Evolutionary conservation across 2,113 vertebrate genomes (phyloP), one percentile per base, ranked within the genome.

Genomic region (Apteryx mantelli): DNA sequence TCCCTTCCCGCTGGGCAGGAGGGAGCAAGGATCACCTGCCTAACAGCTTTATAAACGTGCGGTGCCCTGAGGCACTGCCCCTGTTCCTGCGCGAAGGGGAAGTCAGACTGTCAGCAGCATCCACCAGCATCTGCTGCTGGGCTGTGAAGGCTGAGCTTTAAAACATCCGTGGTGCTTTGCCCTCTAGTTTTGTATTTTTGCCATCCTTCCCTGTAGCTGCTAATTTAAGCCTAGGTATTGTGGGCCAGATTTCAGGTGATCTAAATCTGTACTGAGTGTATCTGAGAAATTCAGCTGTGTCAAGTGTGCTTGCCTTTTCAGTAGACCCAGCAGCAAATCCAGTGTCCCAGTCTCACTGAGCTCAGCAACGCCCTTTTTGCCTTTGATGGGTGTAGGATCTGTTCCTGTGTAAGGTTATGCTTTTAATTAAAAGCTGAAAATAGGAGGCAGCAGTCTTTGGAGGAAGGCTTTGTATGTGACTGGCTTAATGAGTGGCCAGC

Each of bases 361-460:
- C 55, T 70, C 74, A 46, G 48, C 21, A 50, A 60, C 3, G 4
- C 64, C n/a, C 22, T 85, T 95, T 88, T 74, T 88, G 82, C 60
- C 71, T 94, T 64, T 80, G 64, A 91, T 46, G 44, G 46, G 82
- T 55, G 42, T 48, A 80, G 65, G 73, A 71, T 63, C 81, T 91
- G 44, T 61, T 88, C 82, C 84, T 90, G 18, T 64, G 44, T 91
- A 82, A 95, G 94, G 91, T 93, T 96, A 86, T 53, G 36, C 28
- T 86, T 97, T 95, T 97, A 95, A 97, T 95, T 95, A 97, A 95
- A 97, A 92, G 56, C 52, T 75, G 81, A 66, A 96, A 93, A 74
- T 76, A 38, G 46, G 66, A 52, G 21, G 83, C 91, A 92, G 73
- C 91, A 87, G n/a, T 48, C 66, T 96, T 91, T 93, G 36, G 28